phyloP scores from a whole-genome alignment of 2,113 vertebrate species.

The Myotis davidii region DNA sequence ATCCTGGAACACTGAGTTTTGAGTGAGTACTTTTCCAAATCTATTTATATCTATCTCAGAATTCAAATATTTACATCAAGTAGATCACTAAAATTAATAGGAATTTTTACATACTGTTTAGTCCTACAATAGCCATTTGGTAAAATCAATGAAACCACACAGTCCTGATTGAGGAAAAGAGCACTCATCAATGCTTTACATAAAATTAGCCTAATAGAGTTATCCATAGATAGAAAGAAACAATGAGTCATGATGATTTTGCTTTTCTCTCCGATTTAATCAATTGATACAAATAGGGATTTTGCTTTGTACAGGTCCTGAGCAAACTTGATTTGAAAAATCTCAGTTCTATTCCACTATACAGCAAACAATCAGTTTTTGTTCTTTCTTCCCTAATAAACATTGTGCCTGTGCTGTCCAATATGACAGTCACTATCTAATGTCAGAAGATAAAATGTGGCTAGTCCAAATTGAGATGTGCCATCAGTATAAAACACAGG shows the following conservation, averaged over 20 bases:
- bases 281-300: neutral
- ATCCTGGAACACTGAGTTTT: neutral
- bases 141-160: neutral
- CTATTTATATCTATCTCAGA: neutral
- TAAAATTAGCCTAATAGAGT: neutral
- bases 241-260: neutral
- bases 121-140: neutral
- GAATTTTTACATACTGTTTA: neutral
- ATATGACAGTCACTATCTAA: neutral
- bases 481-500: neutral
- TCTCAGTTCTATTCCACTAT: neutral
- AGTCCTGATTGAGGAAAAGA: neutral
- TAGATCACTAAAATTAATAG: neutral
- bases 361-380: neutral
- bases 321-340: neutral
- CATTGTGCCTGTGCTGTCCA: neutral
- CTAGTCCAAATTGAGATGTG: neutral
- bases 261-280: neutral
- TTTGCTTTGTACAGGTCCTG: neutral
- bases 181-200: neutral
- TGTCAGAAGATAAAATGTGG: neutral
- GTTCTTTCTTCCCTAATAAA: neutral
- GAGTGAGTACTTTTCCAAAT: neutral
- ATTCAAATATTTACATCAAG: neutral
- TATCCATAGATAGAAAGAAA: neutral